A percentile compares a stretch with the other conserved stretches of the same genome.
phyloP scores from a whole-genome alignment of 2,797 vertebrate genomes.

The Cossypha niveicapilla region DNA sequence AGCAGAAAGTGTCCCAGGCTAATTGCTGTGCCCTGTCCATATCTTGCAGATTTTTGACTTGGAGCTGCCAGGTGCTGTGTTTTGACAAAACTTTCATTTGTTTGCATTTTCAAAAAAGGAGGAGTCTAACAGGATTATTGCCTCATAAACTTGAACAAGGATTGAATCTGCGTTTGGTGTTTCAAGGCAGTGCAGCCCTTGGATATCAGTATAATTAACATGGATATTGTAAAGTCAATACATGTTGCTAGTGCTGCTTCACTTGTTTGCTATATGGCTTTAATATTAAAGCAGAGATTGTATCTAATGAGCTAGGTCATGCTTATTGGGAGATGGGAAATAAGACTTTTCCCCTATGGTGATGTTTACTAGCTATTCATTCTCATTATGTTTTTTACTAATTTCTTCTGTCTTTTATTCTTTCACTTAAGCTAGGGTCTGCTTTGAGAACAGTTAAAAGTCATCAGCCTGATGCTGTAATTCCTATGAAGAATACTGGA shows the following conservation, averaged over 20 bases:
- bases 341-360: neutral
- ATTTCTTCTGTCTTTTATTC: constrained; percentile 28
- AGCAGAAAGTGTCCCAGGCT: neutral
- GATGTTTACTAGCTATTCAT: neutral
- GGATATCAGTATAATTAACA: constrained; percentile 1
- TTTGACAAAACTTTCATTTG: neutral
- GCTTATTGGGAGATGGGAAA: constrained; percentile 2
- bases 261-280: constrained; percentile 19
- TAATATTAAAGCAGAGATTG: constrained; percentile 17
- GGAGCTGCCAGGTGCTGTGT: neutral
- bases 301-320: constrained; percentile 8
- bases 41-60: neutral
- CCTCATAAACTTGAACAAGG: neutral
- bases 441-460: constrained; percentile 23
- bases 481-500: neutral
- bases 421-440: neutral
- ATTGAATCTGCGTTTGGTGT: neutral
- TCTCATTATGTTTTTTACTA: neutral
- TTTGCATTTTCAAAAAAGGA: neutral
- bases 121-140: neutral
- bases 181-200: neutral
- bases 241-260: neutral
- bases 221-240: neutral
- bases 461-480: neutral
- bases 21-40: neutral